phyloP scores from a whole-genome alignment of 2,888 invertebrate genomes.

The Zaprionus obscuricornis region DNA sequence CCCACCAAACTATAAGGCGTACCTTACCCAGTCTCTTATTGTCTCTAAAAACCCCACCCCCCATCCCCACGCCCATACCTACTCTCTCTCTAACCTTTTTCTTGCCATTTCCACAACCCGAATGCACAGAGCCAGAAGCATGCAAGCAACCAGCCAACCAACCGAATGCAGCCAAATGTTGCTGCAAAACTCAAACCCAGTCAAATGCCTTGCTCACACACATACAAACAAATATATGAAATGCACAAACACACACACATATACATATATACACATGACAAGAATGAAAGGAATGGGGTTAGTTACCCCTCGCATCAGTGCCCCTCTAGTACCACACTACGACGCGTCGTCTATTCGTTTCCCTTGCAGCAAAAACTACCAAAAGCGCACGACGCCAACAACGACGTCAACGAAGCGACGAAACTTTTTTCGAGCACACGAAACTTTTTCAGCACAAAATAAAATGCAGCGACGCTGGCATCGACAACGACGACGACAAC shows the following conservation, averaged over 20 bases:
- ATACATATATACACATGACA: slow-evolving; percentile 3
- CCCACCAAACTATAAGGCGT: slow-evolving; percentile 73
- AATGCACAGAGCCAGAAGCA: slow-evolving; percentile 27
- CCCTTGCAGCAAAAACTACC: slow-evolving; percentile 69
- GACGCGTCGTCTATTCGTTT: slow-evolving; percentile 41
- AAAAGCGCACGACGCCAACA: slow-evolving; percentile 63
- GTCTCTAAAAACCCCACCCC: not conserved
- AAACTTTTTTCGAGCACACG: slow-evolving; percentile 83
- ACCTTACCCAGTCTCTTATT: too few species aligned
- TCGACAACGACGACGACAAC: slow-evolving; percentile 28
- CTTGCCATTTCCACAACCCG: too few species aligned
- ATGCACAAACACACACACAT: slow-evolving; percentile 28
- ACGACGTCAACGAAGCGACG: slow-evolving; percentile 77
- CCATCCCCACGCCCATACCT: not conserved
- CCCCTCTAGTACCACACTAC: slow-evolving; percentile 4
- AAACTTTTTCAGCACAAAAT: slow-evolving; percentile 83
- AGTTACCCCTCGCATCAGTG: slow-evolving; percentile 10
- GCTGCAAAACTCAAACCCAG: slow-evolving; percentile 75
- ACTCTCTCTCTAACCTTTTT: not conserved
- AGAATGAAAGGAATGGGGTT: slow-evolving; percentile 27
- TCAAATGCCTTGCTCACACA: slow-evolving; percentile 50
- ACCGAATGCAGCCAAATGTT: slow-evolving; percentile 77
- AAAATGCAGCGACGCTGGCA: slow-evolving; percentile 68
- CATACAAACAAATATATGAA: slow-evolving; percentile 29
- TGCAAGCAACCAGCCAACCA: slow-evolving; percentile 54